phyloP scores from a whole-genome alignment of 2,113 vertebrate species.

The Oryzias melastigma region DNA sequence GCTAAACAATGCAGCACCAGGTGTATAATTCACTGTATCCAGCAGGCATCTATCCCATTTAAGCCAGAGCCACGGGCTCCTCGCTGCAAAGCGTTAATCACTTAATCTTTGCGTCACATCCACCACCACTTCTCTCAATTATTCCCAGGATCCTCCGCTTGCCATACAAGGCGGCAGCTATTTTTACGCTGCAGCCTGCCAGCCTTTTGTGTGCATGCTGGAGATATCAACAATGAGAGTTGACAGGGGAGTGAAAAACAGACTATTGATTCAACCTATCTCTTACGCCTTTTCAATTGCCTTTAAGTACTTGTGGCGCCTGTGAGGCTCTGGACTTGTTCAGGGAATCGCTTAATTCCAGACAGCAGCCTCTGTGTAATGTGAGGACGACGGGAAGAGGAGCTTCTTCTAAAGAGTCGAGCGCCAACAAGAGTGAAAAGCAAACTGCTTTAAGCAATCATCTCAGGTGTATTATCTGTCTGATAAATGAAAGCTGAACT shows the following conservation, averaged over 20 bases:
- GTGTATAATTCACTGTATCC: constrained; percentile 40
- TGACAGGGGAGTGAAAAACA: constrained; percentile 49
- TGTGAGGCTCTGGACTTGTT: constrained; percentile 54
- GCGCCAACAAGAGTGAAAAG: constrained; percentile 44
- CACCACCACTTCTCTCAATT: constrained; percentile 60
- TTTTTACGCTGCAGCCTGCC: constrained; percentile 47
- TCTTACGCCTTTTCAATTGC: constrained; percentile 62
- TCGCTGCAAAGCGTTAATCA: constrained; percentile 54
- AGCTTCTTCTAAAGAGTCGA: constrained; percentile 30
- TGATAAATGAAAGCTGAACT: too few relatives aligned
- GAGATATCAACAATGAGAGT: constrained; percentile 58
- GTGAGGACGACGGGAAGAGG: constrained; percentile 31
- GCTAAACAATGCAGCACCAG: constrained; percentile 34
- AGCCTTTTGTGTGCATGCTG: constrained; percentile 54
- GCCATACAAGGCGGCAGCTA: constrained; percentile 45
- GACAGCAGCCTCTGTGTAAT: constrained; percentile 54
- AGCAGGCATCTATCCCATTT: constrained; percentile 54
- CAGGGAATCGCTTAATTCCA: constrained; percentile 52
- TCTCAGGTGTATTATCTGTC: background rate
- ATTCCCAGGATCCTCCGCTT: constrained; percentile 58
- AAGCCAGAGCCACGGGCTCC: constrained; percentile 41
- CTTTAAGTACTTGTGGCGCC: constrained; percentile 57
- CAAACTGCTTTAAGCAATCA: constrained; percentile 34
- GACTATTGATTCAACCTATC: constrained; percentile 67
- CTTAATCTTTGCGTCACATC: constrained; percentile 66